phyloP scores from a whole-genome alignment of 2,888 invertebrate genomes.

The Cephonodes hylas region DNA sequence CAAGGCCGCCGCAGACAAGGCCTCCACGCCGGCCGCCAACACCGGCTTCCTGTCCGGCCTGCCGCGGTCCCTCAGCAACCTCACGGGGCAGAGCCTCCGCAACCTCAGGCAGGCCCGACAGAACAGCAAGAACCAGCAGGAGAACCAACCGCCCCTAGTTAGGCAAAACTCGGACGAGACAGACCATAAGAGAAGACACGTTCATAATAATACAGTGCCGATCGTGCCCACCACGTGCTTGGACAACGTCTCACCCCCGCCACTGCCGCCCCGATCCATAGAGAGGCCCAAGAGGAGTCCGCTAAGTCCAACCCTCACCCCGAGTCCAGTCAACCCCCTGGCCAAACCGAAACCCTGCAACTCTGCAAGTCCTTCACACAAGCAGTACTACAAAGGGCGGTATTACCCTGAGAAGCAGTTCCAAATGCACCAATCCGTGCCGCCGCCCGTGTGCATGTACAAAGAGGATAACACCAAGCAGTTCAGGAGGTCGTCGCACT shows the following conservation, averaged over 20 bases:
- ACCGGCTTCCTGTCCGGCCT: slow-evolving; percentile 70
- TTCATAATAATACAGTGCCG: slow-evolving; percentile 63
- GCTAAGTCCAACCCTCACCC: slow-evolving; percentile 35
- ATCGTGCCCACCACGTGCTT: slow-evolving; percentile 69
- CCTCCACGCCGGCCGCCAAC: slow-evolving; percentile 33
- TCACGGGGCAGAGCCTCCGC: slow-evolving; percentile 70
- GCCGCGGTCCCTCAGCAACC: slow-evolving; percentile 71
- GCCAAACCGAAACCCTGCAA: slow-evolving; percentile 45
- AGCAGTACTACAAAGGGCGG: slow-evolving; percentile 45
- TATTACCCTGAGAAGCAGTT: slow-evolving; percentile 34
- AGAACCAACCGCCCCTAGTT: slow-evolving; percentile 49
- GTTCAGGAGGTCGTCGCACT: slow-evolving; percentile 62
- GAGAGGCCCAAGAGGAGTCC: slow-evolving; percentile 55
- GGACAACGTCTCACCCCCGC: slow-evolving; percentile 66
- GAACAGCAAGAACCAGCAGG: slow-evolving; percentile 38
- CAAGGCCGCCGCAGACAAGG: slow-evolving; percentile 36
- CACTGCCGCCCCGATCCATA: slow-evolving; percentile 58
- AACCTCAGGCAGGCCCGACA: slow-evolving; percentile 59
- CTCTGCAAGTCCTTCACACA: slow-evolving; percentile 34
- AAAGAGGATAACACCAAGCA: slow-evolving; percentile 42
- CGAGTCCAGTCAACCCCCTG: slow-evolving; percentile 41
- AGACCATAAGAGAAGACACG: slow-evolving; percentile 41
- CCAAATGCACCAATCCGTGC: slow-evolving; percentile 62
- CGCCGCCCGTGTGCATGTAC: slow-evolving; percentile 33
- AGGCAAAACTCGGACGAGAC: slow-evolving; percentile 61